These are phyloP conservation scores for Ophiodon elongatus DNA, from an alignment of 2,113 vertebrate genomes.

Conservation along the genomic window DNA sequence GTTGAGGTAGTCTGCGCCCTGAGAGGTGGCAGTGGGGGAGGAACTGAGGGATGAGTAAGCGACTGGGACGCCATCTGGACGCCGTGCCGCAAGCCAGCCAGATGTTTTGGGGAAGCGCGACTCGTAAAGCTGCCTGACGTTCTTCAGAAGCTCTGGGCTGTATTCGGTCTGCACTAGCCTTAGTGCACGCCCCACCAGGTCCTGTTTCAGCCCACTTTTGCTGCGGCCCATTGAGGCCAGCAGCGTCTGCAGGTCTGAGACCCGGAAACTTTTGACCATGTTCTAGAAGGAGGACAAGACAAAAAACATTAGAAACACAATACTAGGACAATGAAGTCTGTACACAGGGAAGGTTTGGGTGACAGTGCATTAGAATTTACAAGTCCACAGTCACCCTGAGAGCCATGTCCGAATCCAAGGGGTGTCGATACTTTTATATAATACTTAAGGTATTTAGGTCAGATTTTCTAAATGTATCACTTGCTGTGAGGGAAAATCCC, in stretches of 20 bases:
- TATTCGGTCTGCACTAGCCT: constrained; percentile 97
- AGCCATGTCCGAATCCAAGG: neutral
- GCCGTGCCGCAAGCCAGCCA: constrained; percentile 79
- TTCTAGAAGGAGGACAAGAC: constrained; percentile 84
- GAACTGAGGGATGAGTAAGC: constrained; percentile 84
- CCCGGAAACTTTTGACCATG: constrained; percentile 99
- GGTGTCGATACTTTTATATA: neutral
- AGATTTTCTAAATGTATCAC: neutral
- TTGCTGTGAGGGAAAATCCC: neutral
- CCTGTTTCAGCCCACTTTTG: constrained; percentile 98
- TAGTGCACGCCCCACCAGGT: constrained; percentile 95
- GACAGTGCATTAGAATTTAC: neutral
- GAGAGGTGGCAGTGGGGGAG: constrained; percentile 82
- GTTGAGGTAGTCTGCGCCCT: constrained; percentile 95
- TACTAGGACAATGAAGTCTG: neutral
- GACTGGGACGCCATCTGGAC: constrained; percentile 87
- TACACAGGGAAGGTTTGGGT: neutral
- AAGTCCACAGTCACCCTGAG: neutral
- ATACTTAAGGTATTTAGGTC: too few species aligned
- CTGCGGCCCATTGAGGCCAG: constrained; percentile 98
- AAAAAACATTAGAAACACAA: constrained; percentile 16
- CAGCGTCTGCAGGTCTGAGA: constrained; percentile 98
- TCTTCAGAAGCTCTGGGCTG: constrained; percentile 97
- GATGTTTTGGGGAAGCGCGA: constrained; percentile 93
- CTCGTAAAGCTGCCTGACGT: constrained; percentile 97